Evolutionary conservation across 2,888 invertebrate genomes (phyloP), one percentile per base, ranked within the genome.

Genomic region (Temnothorax rugatulus): DNA sequence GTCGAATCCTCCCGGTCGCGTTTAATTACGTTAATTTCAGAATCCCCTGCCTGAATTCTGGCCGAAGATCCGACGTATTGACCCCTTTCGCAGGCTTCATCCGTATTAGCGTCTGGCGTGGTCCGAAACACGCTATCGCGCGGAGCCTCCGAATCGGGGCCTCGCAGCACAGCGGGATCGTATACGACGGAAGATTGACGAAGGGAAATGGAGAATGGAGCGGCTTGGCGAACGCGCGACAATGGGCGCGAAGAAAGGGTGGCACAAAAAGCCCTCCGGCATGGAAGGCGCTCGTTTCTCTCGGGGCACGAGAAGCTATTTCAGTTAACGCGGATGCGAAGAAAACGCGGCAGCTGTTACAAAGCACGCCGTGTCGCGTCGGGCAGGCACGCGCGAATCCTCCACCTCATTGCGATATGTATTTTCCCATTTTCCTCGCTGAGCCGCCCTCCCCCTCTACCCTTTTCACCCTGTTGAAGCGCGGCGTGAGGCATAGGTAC

Each of bases 171-270:
- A 34, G 7, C 34, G 34, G 7, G 7, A 34, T 34, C 34, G 29
- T 29, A 34, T 7, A 34, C 41, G 18, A 4, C 15, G 44, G 15
- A 44, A 79, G 57, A 79, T 71, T 57, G 79, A 79, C 73, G 59
- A 34, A 38, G 71, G 47, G 34, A 79, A 79, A 79, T 79, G 47
- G 59, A 71, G 47, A 79, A 79, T 79, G 47, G 59, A 71, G 47
- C 71, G 34, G 57, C 71, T 11, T 18, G 50, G 69, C 69, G 57
- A 79, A 34, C 34, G 71, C 44, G 44, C 34, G 73, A 79, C 79
- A 71, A 79, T 79, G 38, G 47, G 69, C 21, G 29, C 54, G 29
- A 21, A 47, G 38, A 79, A 15, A 54, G 52, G 25, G 47, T 9
- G 21, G 15, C 13, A 50, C 61, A 47, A 47, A 75, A 47, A 64